Conservation (phyloP, 2,888 invertebrate species). For the Leucophora obtusa region DNA sequence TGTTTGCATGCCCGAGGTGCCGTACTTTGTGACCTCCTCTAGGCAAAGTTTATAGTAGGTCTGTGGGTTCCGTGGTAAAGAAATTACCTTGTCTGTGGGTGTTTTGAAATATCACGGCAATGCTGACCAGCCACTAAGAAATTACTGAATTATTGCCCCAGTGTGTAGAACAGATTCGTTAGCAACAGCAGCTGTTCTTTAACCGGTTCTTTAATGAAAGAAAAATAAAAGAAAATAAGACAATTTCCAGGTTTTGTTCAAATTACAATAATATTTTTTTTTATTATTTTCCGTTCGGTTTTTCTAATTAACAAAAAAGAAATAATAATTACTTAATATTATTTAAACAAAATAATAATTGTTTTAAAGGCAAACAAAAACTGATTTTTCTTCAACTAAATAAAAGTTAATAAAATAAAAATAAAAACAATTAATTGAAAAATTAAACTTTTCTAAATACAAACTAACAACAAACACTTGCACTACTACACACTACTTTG, state of each 20-base stretch:
- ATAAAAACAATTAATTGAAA: constrained; percentile 59
- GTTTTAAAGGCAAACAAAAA: constrained; percentile 35
- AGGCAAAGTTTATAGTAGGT: too few species aligned
- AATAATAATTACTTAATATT: constrained; percentile 57
- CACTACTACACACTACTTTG: constrained; percentile 59
- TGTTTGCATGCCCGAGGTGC: too few species aligned
- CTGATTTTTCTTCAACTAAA: constrained; percentile 36
- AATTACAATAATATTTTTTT: constrained; percentile 58
- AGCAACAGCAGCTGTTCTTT: too few species aligned
- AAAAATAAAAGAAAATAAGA: constrained; percentile 17
- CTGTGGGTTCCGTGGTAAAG: too few species aligned
- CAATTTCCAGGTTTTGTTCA: constrained; percentile 53
- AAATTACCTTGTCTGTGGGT: too few species aligned
- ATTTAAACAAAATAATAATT: constrained; percentile 60
- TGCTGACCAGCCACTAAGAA: too few species aligned
- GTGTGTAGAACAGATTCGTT: too few species aligned
- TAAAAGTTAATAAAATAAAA: constrained; percentile 47
- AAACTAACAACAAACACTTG: constrained; percentile 65
- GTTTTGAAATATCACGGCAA: too few species aligned
- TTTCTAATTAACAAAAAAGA: constrained; percentile 59
- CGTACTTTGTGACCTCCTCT: too few species aligned
- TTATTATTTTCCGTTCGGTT: constrained; percentile 57
- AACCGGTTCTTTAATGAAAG: too few species aligned
- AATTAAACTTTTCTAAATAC: constrained; percentile 64
- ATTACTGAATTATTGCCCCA: too few species aligned